phyloP scores from a whole-genome alignment of 2,113 vertebrate genomes.

The Zosterops japonicus region DNA sequence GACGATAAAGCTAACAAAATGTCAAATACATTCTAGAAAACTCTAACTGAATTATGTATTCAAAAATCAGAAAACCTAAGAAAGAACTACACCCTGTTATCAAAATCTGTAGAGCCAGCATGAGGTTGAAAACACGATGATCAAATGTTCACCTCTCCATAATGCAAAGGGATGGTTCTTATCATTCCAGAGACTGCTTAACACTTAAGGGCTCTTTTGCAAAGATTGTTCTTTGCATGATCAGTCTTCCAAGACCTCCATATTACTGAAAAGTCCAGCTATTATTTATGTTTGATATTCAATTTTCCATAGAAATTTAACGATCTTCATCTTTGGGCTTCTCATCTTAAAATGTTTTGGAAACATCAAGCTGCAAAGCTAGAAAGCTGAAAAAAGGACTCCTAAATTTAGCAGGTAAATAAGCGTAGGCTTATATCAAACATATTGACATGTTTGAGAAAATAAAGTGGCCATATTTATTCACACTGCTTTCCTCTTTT shows the following conservation, averaged over 20 bases:
- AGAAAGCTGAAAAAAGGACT: not conserved
- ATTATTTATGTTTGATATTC: conserved; percentile 18
- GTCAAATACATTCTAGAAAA: not conserved
- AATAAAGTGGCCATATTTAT: not conserved
- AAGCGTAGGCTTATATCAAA: not conserved
- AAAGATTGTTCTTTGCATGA: not conserved
- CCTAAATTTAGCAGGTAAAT: not conserved
- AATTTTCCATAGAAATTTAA: conserved; percentile 6
- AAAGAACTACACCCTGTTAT: not conserved
- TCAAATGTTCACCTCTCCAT: not conserved
- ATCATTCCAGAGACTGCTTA: not conserved
- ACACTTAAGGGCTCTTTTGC: not conserved
- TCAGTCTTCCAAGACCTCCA: not conserved
- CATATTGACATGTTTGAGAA: not conserved
- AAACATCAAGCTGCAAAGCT: not conserved
- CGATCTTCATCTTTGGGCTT: not conserved
- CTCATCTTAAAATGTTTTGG: conserved; percentile 6
- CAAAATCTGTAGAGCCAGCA: not conserved
- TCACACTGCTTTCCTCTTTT: not conserved
- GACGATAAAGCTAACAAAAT: not conserved
- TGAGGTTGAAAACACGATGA: not conserved
- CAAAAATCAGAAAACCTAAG: not conserved
- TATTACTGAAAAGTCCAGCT: not conserved
- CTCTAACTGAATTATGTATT: not conserved
- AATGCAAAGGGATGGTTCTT: not conserved